Conservation (phyloP, 1,140 invertebrate genomes). For the Drosophila pandora region DNA sequence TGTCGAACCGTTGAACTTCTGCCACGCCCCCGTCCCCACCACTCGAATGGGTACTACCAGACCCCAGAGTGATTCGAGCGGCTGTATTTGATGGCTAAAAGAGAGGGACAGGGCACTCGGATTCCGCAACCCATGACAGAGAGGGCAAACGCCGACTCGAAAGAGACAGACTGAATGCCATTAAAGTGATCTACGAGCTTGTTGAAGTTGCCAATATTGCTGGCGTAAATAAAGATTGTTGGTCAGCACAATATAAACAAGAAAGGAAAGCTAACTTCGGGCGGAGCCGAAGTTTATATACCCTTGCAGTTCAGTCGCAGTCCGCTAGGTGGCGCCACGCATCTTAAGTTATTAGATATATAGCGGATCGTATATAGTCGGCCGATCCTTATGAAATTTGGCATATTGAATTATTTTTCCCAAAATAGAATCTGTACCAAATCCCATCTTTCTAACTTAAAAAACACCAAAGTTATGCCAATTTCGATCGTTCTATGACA, state of each 20-base stretch:
- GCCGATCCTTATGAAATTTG: no score
- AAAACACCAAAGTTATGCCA: no score
- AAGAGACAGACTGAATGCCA: conserved; percentile 30
- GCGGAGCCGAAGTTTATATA: no score
- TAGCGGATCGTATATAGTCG: no score
- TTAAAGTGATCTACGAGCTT: conserved; percentile 49
- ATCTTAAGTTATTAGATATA: no score
- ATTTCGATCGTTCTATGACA: no score
- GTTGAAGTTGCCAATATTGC: conserved; percentile 42
- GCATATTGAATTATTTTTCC: no score
- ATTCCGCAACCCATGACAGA: not conserved
- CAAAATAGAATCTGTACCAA: no score
- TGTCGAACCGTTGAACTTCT: conserved; percentile 43
- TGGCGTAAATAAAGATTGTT: conserved; percentile 40
- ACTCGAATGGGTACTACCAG: conserved; percentile 15
- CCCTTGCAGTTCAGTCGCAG: no score
- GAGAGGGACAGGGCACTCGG: conserved; percentile 1
- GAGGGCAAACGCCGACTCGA: conserved; percentile 1
- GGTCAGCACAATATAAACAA: conserved; percentile 27
- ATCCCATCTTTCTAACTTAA: no score
- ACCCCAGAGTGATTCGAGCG: conserved; percentile 18
- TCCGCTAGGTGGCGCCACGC: no score
- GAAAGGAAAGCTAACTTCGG: no score
- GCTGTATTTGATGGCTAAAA: conserved; percentile 28
- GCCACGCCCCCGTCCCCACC: conserved; percentile 22